A percentile compares a stretch with the other conserved stretches of the same genome.
phyloP scores from a whole-genome alignment of 2,113 vertebrate genomes.

The Epinephelus lanceolatus region DNA sequence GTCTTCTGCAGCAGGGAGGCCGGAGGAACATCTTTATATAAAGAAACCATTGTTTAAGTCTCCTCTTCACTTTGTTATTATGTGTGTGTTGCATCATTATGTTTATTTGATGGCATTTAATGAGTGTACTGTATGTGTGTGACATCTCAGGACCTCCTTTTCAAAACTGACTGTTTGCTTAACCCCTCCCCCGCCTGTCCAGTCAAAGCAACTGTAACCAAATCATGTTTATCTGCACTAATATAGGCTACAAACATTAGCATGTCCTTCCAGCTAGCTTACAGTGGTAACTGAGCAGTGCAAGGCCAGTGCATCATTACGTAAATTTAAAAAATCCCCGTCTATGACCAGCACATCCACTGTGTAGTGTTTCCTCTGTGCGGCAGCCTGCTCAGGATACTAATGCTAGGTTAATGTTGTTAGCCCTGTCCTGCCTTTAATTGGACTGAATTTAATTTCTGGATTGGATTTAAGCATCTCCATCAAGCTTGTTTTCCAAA shows the following conservation, averaged over 20 bases:
- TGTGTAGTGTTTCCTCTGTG: no score
- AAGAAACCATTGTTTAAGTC: not conserved
- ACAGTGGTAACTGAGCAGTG: not conserved
- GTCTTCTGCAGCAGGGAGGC: not conserved
- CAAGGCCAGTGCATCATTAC: not conserved
- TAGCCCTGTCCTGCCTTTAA: no score
- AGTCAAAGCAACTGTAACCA: not conserved
- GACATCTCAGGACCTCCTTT: conserved; percentile 11
- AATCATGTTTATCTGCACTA: no score
- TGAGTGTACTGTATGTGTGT: not conserved
- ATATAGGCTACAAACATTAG: not conserved
- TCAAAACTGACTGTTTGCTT: not conserved
- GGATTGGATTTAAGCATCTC: not conserved
- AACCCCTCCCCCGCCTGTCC: not conserved
- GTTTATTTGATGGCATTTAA: conserved; percentile 7
- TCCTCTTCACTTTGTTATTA: not conserved
- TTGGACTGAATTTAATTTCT: no score
- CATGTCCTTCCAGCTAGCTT: not conserved
- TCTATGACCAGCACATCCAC: no score
- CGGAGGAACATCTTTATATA: not conserved
- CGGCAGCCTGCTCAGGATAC: not conserved
- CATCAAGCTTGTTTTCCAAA: not conserved
- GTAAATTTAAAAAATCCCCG: no score
- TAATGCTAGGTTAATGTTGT: no score
- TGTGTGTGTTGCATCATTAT: not conserved